Evolutionary conservation across 2,113 vertebrate species (phyloP).

Genomic region (Chaenocephalus aceratus): DNA sequence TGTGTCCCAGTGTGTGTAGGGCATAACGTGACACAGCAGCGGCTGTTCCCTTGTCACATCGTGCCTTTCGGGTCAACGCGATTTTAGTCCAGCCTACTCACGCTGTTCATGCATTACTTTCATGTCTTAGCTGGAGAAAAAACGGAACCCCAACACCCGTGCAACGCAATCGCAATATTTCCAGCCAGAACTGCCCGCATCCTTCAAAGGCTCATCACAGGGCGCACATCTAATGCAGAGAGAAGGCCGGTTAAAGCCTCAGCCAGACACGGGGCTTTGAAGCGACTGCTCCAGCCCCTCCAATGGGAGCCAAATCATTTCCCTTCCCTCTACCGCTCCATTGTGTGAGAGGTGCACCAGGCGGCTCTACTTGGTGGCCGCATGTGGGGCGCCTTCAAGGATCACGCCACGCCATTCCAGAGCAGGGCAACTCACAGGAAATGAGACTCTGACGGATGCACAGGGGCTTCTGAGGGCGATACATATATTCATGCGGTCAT

Average conservation of each 20-base stretch:
- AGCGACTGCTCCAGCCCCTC: constrained; percentile 64
- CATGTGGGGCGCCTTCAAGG: constrained; percentile 68
- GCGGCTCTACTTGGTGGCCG: constrained; percentile 55
- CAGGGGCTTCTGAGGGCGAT: constrained; percentile 35
- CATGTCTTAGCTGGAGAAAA: constrained; percentile 5
- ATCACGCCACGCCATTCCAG: constrained; percentile 74
- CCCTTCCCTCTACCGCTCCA: constrained; percentile 61
- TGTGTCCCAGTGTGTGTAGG: constrained; percentile 16
- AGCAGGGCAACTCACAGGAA: constrained; percentile 62
- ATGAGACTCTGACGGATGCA: constrained; percentile 61
- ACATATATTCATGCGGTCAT: constrained; percentile 77
- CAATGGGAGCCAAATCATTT: constrained; percentile 77
- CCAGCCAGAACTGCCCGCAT: constrained; percentile 56
- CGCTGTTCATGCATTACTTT: constrained; percentile 22
- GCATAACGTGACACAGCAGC: constrained; percentile 64
- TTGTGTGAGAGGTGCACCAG: constrained; percentile 62
- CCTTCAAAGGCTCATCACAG: constrained; percentile 81
- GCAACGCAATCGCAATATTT: constrained; percentile 63
- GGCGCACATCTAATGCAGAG: constrained; percentile 74
- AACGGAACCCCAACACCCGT: constrained; percentile 37
- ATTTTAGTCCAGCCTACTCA: constrained; percentile 63
- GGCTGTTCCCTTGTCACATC: constrained; percentile 70
- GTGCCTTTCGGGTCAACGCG: constrained; percentile 61
- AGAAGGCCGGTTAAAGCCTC: constrained; percentile 74
- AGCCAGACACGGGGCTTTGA: constrained; percentile 73